Percentiles rank a stretch among this genome's conserved stretches.
Conservation (phyloP, 1,140 invertebrate species). For the Tetragnatha versicolor region DNA sequence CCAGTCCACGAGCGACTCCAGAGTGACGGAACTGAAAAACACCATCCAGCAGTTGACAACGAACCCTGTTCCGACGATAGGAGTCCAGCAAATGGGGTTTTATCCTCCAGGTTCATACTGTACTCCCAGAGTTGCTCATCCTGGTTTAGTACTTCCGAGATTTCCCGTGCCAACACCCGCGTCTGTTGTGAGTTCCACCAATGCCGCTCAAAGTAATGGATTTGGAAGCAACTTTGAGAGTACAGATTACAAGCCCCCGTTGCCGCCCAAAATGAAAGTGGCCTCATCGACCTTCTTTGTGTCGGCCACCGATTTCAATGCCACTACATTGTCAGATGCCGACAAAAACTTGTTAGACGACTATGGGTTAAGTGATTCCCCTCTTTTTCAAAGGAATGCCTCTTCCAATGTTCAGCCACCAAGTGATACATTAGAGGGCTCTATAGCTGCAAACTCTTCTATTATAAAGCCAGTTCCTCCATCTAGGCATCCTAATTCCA, state of each 20-base stretch:
- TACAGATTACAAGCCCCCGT: slow-evolving; percentile 11
- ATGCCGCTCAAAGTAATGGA: slow-evolving; percentile 5
- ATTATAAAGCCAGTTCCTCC: no score
- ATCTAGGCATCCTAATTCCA: not conserved
- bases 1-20: not conserved
- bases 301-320: not conserved
- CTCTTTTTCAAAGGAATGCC: slow-evolving; percentile 17
- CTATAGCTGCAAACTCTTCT: no score
- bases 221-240: slow-evolving; percentile 5
- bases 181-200: no score
- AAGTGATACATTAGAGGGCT: no score
- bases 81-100: not conserved
- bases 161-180: not conserved
- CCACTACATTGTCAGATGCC: slow-evolving; percentile 18
- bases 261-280: slow-evolving; percentile 27
- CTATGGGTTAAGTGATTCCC: slow-evolving; percentile 35
- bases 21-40: slow-evolving; percentile 33
- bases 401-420: not conserved
- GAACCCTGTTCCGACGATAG: not conserved
- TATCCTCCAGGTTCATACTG: slow-evolving; percentile 6
- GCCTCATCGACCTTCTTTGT: slow-evolving; percentile 36
- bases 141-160: not conserved
- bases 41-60: slow-evolving; percentile 37
- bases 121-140: slow-evolving; percentile 32
- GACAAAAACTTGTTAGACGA: slow-evolving; percentile 36